phyloP scores from a whole-genome alignment of 2,113 vertebrate genomes.

The Ammodytes dubius region DNA sequence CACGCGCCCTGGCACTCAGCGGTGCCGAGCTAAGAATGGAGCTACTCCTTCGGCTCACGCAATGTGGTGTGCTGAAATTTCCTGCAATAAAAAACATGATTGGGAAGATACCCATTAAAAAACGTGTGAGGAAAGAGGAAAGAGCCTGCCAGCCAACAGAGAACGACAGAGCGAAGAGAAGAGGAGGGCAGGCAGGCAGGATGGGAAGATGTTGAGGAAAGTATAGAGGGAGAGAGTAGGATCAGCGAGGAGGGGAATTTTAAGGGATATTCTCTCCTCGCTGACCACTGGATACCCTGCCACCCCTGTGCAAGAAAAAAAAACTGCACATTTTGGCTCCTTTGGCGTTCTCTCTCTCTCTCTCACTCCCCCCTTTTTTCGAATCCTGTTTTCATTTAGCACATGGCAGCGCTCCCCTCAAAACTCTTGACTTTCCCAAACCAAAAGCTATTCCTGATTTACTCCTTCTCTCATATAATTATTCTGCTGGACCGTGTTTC shows the following conservation, averaged over 20 bases:
- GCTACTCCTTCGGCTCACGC: conserved; percentile 83
- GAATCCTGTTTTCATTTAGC: conserved; percentile 83
- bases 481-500: conserved; percentile 77
- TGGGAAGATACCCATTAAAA: conserved; percentile 85
- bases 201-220: conserved; percentile 23
- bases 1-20: conserved; percentile 75
- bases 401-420: conserved; percentile 78
- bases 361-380: conserved; percentile 34
- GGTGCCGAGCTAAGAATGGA: conserved; percentile 85
- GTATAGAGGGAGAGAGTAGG: conserved; percentile 6
- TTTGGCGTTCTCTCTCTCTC: conserved; percentile 24
- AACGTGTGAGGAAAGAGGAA: conserved; percentile 59
- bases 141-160: conserved; percentile 47
- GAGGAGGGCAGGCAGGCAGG: not conserved
- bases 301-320: conserved; percentile 14
- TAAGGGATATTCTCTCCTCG: conserved; percentile 45
- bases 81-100: conserved; percentile 87
- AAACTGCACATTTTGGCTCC: conserved; percentile 39
- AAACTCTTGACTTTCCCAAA: conserved; percentile 82
- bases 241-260: conserved; percentile 17
- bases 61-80: conserved; percentile 87
- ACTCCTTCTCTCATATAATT: conserved; percentile 85
- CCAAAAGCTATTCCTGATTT: conserved; percentile 86
- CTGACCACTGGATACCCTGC: conserved; percentile 70
- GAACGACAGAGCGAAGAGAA: conserved; percentile 20